A percentile compares a stretch with the other conserved stretches of the same genome.
phyloP scores from a whole-genome alignment of 2,797 vertebrate genomes.

The Pseudocheirus occidentalis region DNA sequence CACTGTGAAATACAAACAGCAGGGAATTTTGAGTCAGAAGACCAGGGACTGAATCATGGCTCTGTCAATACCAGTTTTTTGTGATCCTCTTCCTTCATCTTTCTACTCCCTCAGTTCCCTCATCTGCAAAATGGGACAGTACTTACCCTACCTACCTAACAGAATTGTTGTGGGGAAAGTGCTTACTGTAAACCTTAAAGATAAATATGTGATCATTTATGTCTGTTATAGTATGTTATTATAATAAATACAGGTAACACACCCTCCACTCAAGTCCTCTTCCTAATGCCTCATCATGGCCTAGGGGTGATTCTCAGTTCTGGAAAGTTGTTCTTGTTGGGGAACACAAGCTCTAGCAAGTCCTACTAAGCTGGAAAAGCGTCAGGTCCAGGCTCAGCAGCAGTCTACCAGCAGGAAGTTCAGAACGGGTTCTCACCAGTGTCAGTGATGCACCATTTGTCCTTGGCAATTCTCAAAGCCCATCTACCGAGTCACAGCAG shows the following conservation, averaged over 20 bases:
- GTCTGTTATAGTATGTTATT: background rate
- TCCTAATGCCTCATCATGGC: background rate
- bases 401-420: background rate
- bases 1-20: background rate
- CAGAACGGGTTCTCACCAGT: background rate
- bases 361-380: background rate
- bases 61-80: background rate
- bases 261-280: background rate
- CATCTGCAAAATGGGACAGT: background rate
- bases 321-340: background rate
- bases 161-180: background rate
- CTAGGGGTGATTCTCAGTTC: background rate
- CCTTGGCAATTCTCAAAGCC: background rate
- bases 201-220: background rate
- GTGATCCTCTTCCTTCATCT: background rate
- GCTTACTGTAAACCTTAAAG: background rate
- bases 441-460: background rate
- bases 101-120: background rate
- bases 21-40: background rate
- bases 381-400: background rate
- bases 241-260: background rate
- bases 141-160: background rate
- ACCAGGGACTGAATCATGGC: background rate
- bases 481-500: background rate
- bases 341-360: background rate